Evolutionary conservation across 2,113 vertebrate genomes (phyloP).

Genomic region (Anarrhichthys ocellatus): DNA sequence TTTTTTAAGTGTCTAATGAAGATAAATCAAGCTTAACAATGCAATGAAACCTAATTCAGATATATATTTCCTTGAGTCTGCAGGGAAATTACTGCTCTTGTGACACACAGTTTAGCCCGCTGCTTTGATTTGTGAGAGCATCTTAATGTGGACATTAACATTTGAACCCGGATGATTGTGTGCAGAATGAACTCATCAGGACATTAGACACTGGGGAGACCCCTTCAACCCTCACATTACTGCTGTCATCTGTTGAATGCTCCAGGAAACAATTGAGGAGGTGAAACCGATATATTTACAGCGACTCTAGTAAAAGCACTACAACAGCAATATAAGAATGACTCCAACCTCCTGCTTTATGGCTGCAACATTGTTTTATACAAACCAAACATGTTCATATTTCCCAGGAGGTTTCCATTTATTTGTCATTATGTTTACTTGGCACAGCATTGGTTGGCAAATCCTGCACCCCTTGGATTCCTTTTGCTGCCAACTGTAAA

Average conservation of each 20-base stretch:
- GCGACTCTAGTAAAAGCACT: slow-evolving; percentile 13
- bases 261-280: slow-evolving; percentile 39
- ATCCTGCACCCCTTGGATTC: slow-evolving; percentile 16
- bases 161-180: slow-evolving; percentile 82
- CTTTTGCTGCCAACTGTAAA: slow-evolving; percentile 43
- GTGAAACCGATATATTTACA: slow-evolving; percentile 15
- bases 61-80: slow-evolving; percentile 42
- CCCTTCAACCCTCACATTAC: slow-evolving; percentile 33
- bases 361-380: slow-evolving; percentile 23
- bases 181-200: slow-evolving; percentile 75
- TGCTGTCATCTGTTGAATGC: slow-evolving; percentile 46
- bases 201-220: slow-evolving; percentile 54
- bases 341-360: slow-evolving; percentile 23
- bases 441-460: slow-evolving; percentile 19
- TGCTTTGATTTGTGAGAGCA: slow-evolving; percentile 83
- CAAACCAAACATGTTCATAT: slow-evolving; percentile 36
- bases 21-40: slow-evolving; percentile 39
- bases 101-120: slow-evolving; percentile 80
- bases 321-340: slow-evolving; percentile 1
- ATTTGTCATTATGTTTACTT: slow-evolving; percentile 53
- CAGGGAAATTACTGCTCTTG: slow-evolving; percentile 81
- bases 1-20: slow-evolving; percentile 34
- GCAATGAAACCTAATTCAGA: slow-evolving; percentile 36
- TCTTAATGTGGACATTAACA: slow-evolving; percentile 87
- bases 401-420: slow-evolving; percentile 45